Evolutionary conservation across 2,888 invertebrate genomes (phyloP).

Genomic region (Coleophora deauratella): DNA sequence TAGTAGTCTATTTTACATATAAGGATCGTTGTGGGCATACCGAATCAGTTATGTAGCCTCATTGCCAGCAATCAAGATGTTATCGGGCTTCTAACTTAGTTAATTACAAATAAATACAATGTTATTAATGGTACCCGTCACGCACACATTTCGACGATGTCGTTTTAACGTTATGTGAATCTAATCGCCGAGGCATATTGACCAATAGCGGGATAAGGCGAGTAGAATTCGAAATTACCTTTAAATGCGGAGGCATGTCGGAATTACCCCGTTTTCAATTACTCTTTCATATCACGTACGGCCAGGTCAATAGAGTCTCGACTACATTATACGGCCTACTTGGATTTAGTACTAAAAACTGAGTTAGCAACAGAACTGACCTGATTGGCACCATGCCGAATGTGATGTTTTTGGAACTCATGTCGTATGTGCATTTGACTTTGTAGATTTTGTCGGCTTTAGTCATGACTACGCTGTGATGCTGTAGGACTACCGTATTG

Average conservation of each 20-base stretch:
- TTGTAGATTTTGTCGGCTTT: conserved; percentile 98
- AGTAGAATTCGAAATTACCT: conserved; percentile 39
- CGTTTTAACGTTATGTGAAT: conserved; percentile 25
- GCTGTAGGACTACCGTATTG: conserved; percentile 94
- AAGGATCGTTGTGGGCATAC: conserved; percentile 12
- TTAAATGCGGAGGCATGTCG: conserved; percentile 31
- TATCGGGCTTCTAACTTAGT: conserved; percentile 25
- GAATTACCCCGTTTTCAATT: conserved; percentile 31
- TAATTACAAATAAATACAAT: conserved; percentile 33
- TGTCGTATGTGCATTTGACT: conserved; percentile 96
- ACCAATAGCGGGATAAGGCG: conserved; percentile 32
- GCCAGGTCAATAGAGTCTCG: conserved; percentile 18
- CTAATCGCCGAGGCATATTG: conserved; percentile 42
- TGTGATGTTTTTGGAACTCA: conserved; percentile 96
- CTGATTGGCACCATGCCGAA: conserved; percentile 98
- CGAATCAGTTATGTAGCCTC: conserved; percentile 19
- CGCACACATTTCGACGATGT: conserved; percentile 23
- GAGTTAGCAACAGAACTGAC: conserved; percentile 48
- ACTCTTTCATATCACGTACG: conserved; percentile 40
- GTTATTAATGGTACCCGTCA: conserved; percentile 35
- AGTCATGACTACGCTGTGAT: conserved; percentile 97
- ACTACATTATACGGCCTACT: not conserved
- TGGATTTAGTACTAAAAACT: conserved; percentile 1
- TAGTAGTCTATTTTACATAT: conserved; percentile 15
- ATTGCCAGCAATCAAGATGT: conserved; percentile 27